A percentile compares a stretch with the other conserved stretches of the same genome.
Conservation (phyloP, 2,113 vertebrate genomes). For the Mirounga angustirostris region DNA sequence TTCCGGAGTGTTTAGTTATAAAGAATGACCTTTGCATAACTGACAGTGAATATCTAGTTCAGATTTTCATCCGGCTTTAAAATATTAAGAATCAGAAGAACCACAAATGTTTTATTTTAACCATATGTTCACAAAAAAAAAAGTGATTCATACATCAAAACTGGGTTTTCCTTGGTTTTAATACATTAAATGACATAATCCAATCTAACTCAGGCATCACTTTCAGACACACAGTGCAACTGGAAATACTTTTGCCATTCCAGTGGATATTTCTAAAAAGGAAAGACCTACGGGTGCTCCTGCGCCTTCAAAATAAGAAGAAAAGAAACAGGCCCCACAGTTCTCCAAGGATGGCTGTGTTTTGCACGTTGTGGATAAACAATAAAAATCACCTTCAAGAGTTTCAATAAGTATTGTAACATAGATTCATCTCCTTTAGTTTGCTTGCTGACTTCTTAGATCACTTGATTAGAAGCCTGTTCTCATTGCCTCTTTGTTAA, state of each 20-base stretch:
- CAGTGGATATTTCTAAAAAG: constrained; percentile 79
- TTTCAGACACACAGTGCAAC: constrained; percentile 71
- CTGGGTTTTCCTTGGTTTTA: constrained; percentile 74
- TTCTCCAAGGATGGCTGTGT: constrained; percentile 77
- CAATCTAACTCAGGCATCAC: constrained; percentile 81
- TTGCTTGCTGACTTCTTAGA: constrained; percentile 78
- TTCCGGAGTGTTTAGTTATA: constrained; percentile 57
- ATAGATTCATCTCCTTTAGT: constrained; percentile 78
- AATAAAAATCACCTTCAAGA: constrained; percentile 72
- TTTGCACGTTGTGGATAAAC: constrained; percentile 71
- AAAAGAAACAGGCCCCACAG: constrained; percentile 82
- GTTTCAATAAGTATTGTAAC: constrained; percentile 73
- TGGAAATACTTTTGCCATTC: constrained; percentile 69
- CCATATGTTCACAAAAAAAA: constrained; percentile 81
- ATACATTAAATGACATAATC: constrained; percentile 83
- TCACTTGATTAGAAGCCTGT: constrained; percentile 80
- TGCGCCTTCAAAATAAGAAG: constrained; percentile 83
- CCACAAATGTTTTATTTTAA: constrained; percentile 84
- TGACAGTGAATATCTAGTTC: constrained; percentile 75
- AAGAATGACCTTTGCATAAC: constrained; percentile 81
- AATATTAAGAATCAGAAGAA: constrained; percentile 84
- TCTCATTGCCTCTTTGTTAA: constrained; percentile 84
- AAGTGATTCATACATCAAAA: constrained; percentile 77
- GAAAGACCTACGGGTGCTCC: constrained; percentile 71
- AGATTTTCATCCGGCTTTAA: constrained; percentile 85